A percentile compares a stretch with the other conserved stretches of the same genome.
These are phyloP conservation scores for Diphyllodes magnificus DNA, from an alignment of 2,113 vertebrate species.

Conservation along the genomic window DNA sequence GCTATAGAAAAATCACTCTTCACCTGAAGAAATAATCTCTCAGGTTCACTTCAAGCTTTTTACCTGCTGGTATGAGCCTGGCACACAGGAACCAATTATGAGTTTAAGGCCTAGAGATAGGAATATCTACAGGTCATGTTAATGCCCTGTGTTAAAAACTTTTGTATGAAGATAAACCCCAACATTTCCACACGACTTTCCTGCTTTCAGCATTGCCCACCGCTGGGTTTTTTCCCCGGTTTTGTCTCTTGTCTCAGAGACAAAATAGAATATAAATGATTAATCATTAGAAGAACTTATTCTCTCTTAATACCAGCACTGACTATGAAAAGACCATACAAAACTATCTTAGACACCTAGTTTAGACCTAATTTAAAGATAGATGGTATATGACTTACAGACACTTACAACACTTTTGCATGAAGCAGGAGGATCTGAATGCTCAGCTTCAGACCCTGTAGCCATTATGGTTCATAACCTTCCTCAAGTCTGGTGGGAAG, in stretches of 20 bases:
- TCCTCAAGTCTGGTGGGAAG: background rate
- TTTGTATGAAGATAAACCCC: background rate
- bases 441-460: background rate
- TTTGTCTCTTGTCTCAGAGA: background rate
- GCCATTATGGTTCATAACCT: background rate
- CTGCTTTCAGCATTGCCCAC: background rate
- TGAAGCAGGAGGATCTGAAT: background rate
- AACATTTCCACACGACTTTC: background rate
- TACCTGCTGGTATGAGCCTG: background rate
- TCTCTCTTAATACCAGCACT: background rate
- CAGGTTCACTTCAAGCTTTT: background rate
- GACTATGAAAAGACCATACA: background rate
- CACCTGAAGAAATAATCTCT: background rate
- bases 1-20: background rate
- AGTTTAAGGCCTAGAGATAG: background rate
- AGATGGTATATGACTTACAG: background rate
- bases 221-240: rapidly evolving
- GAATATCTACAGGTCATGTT: background rate
- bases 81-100: background rate
- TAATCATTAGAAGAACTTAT: background rate
- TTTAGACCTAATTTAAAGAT: background rate
- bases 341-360: background rate
- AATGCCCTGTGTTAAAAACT: background rate
- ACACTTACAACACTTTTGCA: background rate
- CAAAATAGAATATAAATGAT: background rate